Evolutionary conservation across 2,888 invertebrate genomes (phyloP).

Genomic region (Pseudeuparius sepicola): DNA sequence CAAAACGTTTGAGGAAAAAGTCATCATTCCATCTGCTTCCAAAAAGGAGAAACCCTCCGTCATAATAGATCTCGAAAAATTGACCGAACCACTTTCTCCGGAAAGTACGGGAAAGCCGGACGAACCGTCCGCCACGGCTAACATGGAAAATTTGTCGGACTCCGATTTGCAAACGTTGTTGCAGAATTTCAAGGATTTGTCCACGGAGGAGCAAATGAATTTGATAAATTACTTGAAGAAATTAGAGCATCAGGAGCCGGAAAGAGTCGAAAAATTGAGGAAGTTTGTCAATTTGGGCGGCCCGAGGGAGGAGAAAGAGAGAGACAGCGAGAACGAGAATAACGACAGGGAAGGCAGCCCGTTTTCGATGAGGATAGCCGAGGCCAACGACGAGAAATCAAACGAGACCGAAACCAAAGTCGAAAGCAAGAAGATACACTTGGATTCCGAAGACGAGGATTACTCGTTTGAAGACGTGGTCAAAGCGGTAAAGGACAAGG

Average conservation of each 20-base stretch:
- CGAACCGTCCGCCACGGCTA: conserved; percentile 21
- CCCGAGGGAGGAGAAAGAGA: conserved; percentile 9
- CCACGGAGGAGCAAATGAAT: conserved; percentile 72
- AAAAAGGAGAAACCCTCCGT: conserved; percentile 11
- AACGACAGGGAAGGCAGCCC: conserved; percentile 33
- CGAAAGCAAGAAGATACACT: conserved; percentile 32
- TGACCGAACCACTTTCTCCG: conserved; percentile 24
- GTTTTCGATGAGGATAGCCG: conserved; percentile 40
- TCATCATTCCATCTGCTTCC: conserved; percentile 10
- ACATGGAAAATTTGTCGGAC: conserved; percentile 68
- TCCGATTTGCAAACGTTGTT: conserved; percentile 68
- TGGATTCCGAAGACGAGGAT: conserved; percentile 65
- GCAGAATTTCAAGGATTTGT: conserved; percentile 72
- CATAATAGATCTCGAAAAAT: conserved; percentile 19
- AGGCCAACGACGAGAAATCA: conserved; percentile 40
- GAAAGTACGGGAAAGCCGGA: conserved; percentile 22
- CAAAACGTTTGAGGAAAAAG: conserved; percentile 12
- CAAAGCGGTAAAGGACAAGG: conserved; percentile 58
- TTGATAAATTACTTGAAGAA: conserved; percentile 74
- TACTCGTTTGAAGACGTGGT: conserved; percentile 71
- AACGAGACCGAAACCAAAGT: conserved; percentile 25
- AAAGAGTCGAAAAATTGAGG: conserved; percentile 65
- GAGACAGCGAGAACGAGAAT: conserved; percentile 34
- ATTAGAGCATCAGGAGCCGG: conserved; percentile 64
- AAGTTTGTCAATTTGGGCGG: conserved; percentile 59